Percentiles rank a stretch among this genome's conserved stretches.
These are phyloP conservation scores for Linnaemya vulpina DNA, from an alignment of 2,888 invertebrate species.

Conservation along the genomic window DNA sequence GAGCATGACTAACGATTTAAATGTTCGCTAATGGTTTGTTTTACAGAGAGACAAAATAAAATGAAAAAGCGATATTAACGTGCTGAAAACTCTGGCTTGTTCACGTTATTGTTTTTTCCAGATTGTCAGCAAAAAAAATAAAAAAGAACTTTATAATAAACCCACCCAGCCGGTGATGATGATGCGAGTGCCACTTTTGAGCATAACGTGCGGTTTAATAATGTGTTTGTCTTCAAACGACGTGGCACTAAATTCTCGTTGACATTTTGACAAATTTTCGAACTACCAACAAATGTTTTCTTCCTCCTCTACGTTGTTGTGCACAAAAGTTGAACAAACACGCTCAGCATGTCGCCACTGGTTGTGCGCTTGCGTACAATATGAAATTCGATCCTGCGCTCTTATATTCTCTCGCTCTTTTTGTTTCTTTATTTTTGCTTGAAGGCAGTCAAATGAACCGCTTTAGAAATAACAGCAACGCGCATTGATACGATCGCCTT, in stretches of 20 bases:
- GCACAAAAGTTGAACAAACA: constrained; percentile 31
- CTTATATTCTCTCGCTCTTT: constrained; percentile 72
- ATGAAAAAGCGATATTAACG: constrained; percentile 70
- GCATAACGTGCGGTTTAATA: constrained; percentile 36
- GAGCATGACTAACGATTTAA: constrained; percentile 82
- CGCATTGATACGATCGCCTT: constrained; percentile 40
- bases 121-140: constrained; percentile 7
- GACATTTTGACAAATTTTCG: constrained; percentile 82
- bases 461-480: constrained; percentile 33
- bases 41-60: constrained; percentile 78
- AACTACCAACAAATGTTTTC: constrained; percentile 76
- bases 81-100: constrained; percentile 59
- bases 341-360: constrained; percentile 72
- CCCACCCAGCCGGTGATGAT: constrained; percentile 48
- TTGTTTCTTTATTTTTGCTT: not conserved
- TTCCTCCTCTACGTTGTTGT: constrained; percentile 3
- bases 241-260: constrained; percentile 76
- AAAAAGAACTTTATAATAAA: too few species aligned
- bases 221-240: constrained; percentile 62
- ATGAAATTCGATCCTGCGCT: constrained; percentile 71
- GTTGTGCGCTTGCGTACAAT: constrained; percentile 57
- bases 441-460: constrained; percentile 41
- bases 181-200: constrained; percentile 31
- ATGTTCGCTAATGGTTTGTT: constrained; percentile 82
- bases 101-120: constrained; percentile 1